Percentiles rank a stretch among this genome's conserved stretches.
These are phyloP conservation scores for Archips xylosteana DNA, from an alignment of 2,888 invertebrate genomes.

Conservation along the genomic window DNA sequence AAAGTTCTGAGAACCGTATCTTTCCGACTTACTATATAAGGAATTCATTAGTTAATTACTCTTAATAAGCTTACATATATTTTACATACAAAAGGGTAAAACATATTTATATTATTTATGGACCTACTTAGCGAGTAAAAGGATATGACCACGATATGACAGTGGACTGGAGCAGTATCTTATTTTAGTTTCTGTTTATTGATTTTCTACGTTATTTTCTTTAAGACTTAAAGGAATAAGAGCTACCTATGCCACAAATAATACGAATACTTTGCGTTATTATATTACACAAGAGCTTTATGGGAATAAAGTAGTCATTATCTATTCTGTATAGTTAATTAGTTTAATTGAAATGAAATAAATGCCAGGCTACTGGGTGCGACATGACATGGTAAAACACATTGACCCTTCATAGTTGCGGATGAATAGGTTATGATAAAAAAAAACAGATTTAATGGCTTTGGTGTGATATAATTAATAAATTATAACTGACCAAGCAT, in stretches of 20 bases:
- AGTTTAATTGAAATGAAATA: constrained; percentile 21
- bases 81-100: no score
- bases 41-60: not conserved
- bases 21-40: not conserved
- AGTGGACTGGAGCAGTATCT: not conserved
- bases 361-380: constrained; percentile 5
- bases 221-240: not conserved
- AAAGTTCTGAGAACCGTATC: no score
- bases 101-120: not conserved
- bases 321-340: not conserved
- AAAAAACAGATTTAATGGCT: no score
- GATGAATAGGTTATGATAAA: not conserved
- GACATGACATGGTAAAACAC: not conserved
- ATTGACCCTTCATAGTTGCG: not conserved
- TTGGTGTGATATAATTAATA: no score
- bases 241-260: not conserved
- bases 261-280: not conserved
- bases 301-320: not conserved
- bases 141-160: not conserved
- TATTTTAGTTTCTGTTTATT: not conserved
- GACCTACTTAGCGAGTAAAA: not conserved
- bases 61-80: no score
- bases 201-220: not conserved
- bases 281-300: not conserved
- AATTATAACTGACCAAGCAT: no score